Conservation (phyloP, 2,888 invertebrate genomes). For the Hydriomena furcata region DNA sequence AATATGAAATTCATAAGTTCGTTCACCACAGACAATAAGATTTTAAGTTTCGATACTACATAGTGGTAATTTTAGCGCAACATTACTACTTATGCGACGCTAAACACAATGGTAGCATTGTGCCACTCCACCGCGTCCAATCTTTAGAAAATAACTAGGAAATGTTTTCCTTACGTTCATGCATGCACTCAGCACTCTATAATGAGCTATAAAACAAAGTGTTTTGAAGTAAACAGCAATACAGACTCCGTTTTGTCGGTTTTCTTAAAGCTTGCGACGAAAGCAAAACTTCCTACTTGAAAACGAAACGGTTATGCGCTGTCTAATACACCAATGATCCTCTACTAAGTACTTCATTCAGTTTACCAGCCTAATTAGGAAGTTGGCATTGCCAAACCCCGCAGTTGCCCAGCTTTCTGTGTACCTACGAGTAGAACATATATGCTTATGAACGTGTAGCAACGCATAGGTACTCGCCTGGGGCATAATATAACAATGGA, state of each 20-base stretch:
- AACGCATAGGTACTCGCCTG: too few relatives aligned
- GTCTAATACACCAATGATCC: too few relatives aligned
- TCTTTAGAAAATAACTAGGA: constrained; percentile 39
- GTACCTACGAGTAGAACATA: background rate
- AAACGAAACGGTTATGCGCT: background rate
- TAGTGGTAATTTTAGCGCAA: background rate
- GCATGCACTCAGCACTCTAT: constrained; percentile 43
- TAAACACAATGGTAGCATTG: constrained; percentile 22
- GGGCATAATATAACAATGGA: constrained; percentile 23
- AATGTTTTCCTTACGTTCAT: constrained; percentile 44
- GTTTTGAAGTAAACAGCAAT: constrained; percentile 44
- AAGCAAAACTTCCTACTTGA: background rate
- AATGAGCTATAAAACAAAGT: constrained; percentile 55
- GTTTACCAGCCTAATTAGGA: too few relatives aligned
- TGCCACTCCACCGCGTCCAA: constrained; percentile 31
- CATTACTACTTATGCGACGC: constrained; percentile 11
- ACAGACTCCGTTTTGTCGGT: constrained; percentile 17
- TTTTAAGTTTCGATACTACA: too few relatives aligned
- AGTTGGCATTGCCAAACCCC: too few relatives aligned
- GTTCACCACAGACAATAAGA: too few relatives aligned
- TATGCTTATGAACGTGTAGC: too few relatives aligned
- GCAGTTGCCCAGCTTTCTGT: background rate
- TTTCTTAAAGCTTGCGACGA: background rate
- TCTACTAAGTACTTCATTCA: too few relatives aligned
- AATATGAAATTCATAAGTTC: background rate